phyloP scores from a whole-genome alignment of 2,797 vertebrate species.

The Echeneis naucrates region DNA sequence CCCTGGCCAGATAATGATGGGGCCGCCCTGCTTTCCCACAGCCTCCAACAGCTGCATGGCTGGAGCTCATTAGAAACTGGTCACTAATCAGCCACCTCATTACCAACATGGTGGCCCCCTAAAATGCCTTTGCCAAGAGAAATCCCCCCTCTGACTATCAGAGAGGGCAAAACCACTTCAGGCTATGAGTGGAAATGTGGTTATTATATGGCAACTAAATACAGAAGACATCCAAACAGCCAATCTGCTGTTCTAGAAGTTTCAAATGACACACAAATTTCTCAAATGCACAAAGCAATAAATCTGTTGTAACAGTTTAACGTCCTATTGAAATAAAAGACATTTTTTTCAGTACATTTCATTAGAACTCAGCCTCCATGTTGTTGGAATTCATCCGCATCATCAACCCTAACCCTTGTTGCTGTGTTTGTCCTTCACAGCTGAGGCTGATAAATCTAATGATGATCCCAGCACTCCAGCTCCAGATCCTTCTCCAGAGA shows the following conservation, averaged over 20 bases:
- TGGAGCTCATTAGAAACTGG: constrained; percentile 71
- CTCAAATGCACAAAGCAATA: constrained; percentile 23
- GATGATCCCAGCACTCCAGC: constrained; percentile 43
- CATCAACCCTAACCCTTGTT: constrained; percentile 23
- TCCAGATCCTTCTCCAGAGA: constrained; percentile 29
- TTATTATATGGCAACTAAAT: constrained; percentile 49
- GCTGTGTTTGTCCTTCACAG: constrained; percentile 57
- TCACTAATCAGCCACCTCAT: constrained; percentile 79
- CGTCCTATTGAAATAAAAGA: constrained; percentile 9
- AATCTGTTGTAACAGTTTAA: constrained; percentile 28
- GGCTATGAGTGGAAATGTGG: constrained; percentile 48
- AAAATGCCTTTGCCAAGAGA: constrained; percentile 46
- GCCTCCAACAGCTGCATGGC: constrained; percentile 78
- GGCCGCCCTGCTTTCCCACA: constrained; percentile 77
- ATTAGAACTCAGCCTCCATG: constrained; percentile 4
- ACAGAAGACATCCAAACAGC: constrained; percentile 19
- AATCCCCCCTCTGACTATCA: constrained; percentile 22
- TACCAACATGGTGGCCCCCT: constrained; percentile 65
- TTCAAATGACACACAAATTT: constrained; percentile 29
- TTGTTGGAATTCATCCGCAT: background rate
- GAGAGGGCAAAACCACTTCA: constrained; percentile 58
- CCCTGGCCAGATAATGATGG: constrained; percentile 74
- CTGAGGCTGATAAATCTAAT: constrained; percentile 50
- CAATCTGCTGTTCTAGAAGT: constrained; percentile 16
- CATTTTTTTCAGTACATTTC: constrained; percentile 17